Evolutionary conservation across 2,888 invertebrate species (phyloP).

Genomic region (Myathropa florea): DNA sequence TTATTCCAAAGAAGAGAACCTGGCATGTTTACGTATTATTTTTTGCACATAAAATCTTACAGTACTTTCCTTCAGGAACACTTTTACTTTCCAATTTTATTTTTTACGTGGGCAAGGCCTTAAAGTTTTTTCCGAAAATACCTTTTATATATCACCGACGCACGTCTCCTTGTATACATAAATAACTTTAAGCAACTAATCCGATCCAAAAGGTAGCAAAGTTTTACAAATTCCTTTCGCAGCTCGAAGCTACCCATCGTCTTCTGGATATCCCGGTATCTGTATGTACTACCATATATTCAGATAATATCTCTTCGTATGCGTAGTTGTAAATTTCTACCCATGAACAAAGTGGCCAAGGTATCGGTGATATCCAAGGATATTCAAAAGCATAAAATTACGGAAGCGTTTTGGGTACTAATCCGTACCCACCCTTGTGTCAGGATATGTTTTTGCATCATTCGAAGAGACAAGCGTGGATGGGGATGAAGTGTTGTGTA

Average conservation of each 20-base stretch:
- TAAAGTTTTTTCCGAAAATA: background rate
- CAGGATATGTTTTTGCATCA: background rate
- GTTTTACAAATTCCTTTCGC: background rate
- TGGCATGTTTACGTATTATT: background rate
- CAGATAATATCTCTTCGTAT: background rate
- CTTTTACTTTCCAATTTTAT: background rate
- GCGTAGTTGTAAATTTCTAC: background rate
- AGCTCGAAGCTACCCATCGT: background rate
- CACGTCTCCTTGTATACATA: background rate
- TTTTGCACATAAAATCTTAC: background rate
- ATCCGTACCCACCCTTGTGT: background rate
- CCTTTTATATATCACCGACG: background rate
- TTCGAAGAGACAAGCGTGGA: background rate
- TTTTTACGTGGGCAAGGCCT: background rate
- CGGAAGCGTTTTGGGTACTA: background rate
- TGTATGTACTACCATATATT: background rate
- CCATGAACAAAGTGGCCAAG: background rate
- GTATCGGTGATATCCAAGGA: background rate
- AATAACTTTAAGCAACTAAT: background rate
- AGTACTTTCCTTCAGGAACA: background rate
- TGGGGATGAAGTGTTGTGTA: background rate
- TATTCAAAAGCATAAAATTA: background rate
- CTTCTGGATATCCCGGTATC: background rate
- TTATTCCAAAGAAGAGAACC: background rate
- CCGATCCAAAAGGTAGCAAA: background rate